phyloP scores from a whole-genome alignment of 2,113 vertebrate species.

The Candoia aspera region DNA sequence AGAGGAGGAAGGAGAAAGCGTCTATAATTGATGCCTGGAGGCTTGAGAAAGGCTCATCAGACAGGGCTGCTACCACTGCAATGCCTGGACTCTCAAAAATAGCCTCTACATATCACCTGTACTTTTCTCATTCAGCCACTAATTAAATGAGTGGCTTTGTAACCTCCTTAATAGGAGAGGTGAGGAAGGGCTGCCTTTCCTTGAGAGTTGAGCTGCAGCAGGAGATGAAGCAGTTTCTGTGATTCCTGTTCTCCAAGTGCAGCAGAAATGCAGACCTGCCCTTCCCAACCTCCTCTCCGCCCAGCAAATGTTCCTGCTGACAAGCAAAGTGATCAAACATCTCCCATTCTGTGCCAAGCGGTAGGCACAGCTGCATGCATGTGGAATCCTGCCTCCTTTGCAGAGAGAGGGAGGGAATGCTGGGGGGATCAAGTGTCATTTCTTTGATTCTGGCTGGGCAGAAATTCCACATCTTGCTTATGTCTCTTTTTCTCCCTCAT shows the following conservation, averaged over 20 bases:
- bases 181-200: neutral
- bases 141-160: neutral
- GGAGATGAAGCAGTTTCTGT: neutral
- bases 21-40: neutral
- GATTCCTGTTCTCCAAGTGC: neutral
- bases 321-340: conserved; percentile 31
- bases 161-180: neutral
- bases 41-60: neutral
- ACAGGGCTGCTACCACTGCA: neutral
- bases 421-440: conserved; percentile 28
- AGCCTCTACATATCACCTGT: neutral
- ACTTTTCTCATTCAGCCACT: neutral
- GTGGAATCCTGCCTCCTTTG: conserved; percentile 8
- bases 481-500: neutral
- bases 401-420: neutral
- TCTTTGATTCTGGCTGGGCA: conserved; percentile 24
- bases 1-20: neutral
- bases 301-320: conserved; percentile 24
- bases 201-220: neutral
- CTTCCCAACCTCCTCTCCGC: conserved; percentile 14
- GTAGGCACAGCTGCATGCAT: conserved; percentile 26
- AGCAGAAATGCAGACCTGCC: conserved; percentile 1
- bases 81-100: neutral
- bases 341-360: conserved; percentile 21
- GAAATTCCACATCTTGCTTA: conserved; percentile 24